These are phyloP conservation scores for Capreolus pygargus DNA, from an alignment of 2,113 vertebrate species.

Conservation along the genomic window DNA sequence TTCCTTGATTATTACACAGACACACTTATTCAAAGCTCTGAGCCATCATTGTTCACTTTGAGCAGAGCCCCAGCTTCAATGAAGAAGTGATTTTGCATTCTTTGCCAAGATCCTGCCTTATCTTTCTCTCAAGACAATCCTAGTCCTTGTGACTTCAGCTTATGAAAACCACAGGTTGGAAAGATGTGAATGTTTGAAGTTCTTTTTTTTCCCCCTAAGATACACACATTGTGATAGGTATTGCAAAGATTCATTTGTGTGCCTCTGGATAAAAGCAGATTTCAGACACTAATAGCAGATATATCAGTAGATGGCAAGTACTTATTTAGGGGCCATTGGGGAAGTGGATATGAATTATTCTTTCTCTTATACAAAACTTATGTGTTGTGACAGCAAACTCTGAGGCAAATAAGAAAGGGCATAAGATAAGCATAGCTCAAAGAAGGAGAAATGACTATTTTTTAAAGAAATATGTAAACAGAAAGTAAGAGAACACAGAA, in stretches of 20 bases:
- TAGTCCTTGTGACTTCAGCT: background rate
- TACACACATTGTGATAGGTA: too few species aligned
- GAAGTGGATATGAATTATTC: background rate
- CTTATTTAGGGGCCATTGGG: background rate
- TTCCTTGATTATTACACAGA: background rate
- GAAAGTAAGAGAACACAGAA: background rate
- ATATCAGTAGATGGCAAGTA: background rate
- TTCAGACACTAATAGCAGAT: background rate
- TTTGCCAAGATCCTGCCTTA: slow-evolving; percentile 16
- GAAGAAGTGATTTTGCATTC: background rate
- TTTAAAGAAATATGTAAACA: slow-evolving; percentile 35
- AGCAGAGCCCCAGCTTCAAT: background rate
- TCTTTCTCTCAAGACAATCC: background rate
- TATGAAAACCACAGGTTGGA: background rate
- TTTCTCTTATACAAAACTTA: background rate
- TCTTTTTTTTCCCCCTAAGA: background rate
- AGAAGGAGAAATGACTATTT: background rate
- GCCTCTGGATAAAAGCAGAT: background rate
- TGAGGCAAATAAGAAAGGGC: background rate
- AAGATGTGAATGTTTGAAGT: background rate
- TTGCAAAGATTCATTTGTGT: background rate
- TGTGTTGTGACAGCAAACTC: background rate
- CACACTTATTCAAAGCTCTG: background rate
- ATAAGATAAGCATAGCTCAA: background rate
- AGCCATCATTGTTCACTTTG: background rate